These are phyloP conservation scores for Muraenolepis orangiensis DNA, from an alignment of 2,797 vertebrate species.

Conservation along the genomic window DNA sequence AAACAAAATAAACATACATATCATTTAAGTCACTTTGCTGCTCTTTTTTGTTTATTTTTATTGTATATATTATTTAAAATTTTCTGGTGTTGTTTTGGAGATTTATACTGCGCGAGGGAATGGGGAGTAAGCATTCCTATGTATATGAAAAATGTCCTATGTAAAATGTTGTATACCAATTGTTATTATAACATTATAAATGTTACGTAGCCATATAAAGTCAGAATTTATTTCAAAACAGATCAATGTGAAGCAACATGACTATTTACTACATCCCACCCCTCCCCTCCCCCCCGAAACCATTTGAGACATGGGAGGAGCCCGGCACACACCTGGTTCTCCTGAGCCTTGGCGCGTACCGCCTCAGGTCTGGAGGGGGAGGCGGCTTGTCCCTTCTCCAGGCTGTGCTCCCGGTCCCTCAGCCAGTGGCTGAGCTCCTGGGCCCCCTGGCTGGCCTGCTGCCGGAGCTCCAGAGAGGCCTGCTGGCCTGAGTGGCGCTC, in stretches of 20 bases:
- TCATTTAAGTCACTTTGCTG: too few species aligned
- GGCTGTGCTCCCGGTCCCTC: slow-evolving; percentile 78
- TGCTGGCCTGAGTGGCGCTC: slow-evolving; percentile 76
- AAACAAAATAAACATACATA: too few species aligned
- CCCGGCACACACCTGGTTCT: slow-evolving; percentile 85
- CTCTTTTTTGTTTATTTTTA: too few species aligned
- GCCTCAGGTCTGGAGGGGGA: slow-evolving; percentile 86
- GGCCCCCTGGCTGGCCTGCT: slow-evolving; percentile 75
- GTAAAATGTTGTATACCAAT: too few species aligned
- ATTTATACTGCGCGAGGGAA: too few species aligned
- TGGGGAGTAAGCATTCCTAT: too few species aligned
- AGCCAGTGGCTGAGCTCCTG: slow-evolving; percentile 82
- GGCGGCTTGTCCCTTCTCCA: slow-evolving; percentile 71
- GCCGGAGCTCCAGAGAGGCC: slow-evolving; percentile 76
- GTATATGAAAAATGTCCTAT: too few species aligned
- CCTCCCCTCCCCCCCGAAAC: neutral
- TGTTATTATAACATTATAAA: too few species aligned
- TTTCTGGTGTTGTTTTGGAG: too few species aligned
- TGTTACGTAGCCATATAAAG: too few species aligned
- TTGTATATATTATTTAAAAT: too few species aligned
- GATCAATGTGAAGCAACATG: neutral
- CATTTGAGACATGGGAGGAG: neutral
- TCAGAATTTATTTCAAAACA: neutral
- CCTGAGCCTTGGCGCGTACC: slow-evolving; percentile 84
- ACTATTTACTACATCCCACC: neutral